Base-by-base conservation (phyloP, 2,888 invertebrate genomes). In the Oegoconia quadripuncta region DNA sequence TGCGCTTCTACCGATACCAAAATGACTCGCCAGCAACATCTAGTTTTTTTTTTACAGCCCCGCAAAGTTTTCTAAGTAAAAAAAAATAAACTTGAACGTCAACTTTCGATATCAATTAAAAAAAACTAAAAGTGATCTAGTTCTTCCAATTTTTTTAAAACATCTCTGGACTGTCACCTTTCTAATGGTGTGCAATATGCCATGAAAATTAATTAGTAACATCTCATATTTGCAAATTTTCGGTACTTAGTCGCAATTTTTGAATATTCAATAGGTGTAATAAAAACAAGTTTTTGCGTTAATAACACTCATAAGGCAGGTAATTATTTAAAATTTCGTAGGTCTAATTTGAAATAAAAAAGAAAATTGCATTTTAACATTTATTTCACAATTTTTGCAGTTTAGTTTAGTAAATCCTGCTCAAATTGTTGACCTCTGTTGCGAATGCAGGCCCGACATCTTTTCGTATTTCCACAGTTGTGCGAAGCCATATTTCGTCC, bases 381-480 rank as follows among this genome's bases (percentile, higher is more conserved):
- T 27, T 27, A 27, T 27, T 11, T 11, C n/a, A 27, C 5, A 27
- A 27, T 11, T 27, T 9, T 30, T 26, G n/a, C 13, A 28, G n/a
- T n/a, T n/a, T n/a, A n/a, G n/a, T 22, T 27, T 22, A 22, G 32
- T 28, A 25, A 12, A 14, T 28, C 14, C 14, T 28, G 28, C 14
- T 28, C 13, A 28, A 28, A 28, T 12, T 28, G 28, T 5, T 13
- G 11, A 14, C 28, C 28, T 28, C 28, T 11, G 28, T 28, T 28
- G 2, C 14, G 28, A 12, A 28, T 28, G 28, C 28, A 28, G 11
- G 28, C 28, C 6, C 28, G 28, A 28, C 28, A 28, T 28, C 28
- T 28, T 28, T 28, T 28, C 28, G 11, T 28, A 28, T 28, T 28
- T 31, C 18, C n/a, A 9, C 31, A 31, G 31, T 18, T 9, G 6